phyloP scores from a whole-genome alignment of 2,797 vertebrate species.

The Trachurus trachurus region DNA sequence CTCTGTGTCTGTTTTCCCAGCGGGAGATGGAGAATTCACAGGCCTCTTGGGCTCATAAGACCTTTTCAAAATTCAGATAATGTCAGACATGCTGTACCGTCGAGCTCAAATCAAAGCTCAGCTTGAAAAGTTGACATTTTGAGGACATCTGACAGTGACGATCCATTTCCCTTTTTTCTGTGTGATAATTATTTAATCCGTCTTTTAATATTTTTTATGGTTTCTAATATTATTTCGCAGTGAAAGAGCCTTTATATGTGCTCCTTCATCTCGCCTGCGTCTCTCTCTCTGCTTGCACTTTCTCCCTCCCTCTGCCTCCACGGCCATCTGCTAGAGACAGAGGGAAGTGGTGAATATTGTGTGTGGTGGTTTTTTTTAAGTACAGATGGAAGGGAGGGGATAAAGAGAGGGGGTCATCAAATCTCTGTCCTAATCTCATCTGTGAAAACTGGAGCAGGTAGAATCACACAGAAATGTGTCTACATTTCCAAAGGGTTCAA shows the following conservation, averaged over 20 bases:
- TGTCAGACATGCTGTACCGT: slow-evolving; percentile 7
- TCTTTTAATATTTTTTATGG: background rate
- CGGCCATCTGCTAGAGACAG: slow-evolving; percentile 75
- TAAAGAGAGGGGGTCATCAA: slow-evolving; percentile 71
- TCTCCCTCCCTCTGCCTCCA: slow-evolving; percentile 40
- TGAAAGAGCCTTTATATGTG: background rate
- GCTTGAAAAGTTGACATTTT: background rate
- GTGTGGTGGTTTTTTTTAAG: slow-evolving; percentile 36
- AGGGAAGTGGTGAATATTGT: slow-evolving; percentile 10
- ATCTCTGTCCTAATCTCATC: slow-evolving; percentile 80
- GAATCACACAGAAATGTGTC: slow-evolving; percentile 9
- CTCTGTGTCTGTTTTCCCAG: background rate
- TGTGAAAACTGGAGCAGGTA: slow-evolving; percentile 71
- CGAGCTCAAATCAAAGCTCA: background rate
- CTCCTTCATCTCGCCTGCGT: background rate
- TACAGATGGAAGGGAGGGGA: slow-evolving; percentile 76
- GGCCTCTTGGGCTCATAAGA: background rate
- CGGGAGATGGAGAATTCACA: background rate
- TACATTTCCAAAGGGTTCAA: slow-evolving; percentile 1
- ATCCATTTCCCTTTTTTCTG: background rate
- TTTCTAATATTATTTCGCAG: background rate
- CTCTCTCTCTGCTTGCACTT: slow-evolving; percentile 15
- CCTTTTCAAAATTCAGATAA: slow-evolving; percentile 4
- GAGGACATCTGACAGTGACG: background rate
- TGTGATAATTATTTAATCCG: background rate